Evolutionary conservation across 2,888 invertebrate genomes (phyloP), one percentile per base, ranked within the genome.

Genomic region (Synergus laeviventris): DNA sequence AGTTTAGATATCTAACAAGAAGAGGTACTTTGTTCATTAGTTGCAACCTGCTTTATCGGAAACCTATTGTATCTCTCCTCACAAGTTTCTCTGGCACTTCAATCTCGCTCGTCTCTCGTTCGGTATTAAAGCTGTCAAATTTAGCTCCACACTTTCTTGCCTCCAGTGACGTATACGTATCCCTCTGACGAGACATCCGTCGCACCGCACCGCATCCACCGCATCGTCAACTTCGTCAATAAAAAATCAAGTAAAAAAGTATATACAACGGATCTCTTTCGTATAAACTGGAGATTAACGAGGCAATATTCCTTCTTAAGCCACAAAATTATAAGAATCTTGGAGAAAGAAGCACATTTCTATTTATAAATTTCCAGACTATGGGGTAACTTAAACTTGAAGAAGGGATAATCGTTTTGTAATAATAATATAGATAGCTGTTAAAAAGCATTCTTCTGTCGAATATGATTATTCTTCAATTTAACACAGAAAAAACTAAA

Each of bases 51-150:
- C 49, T n/a, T 49, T 49, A 49, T 49, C 49, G 49, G 49, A 49
- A 49, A 49, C n/a, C 49, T n/a, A 49, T 49, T 49, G 49, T n/a
- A 49, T 49, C 9, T n/a, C 49, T 49, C 49, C n/a, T 49, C n/a
- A n/a, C 49, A 9, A 49, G 49, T n/a, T 49, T 49, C 49, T n/a
- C 16, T 9, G n/a, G 49, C n/a, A n/a, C 49, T 49, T n/a, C n/a
- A 49, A 49, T 49, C 49, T 49, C 9, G 49, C n/a, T n/a, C 16
- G 49, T 8, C 16, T 49, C n/a, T 49, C 45, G 16, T 45, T 45
- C n/a, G 2, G n/a, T n/a, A n/a, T 9, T n/a, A n/a, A 49, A 2
- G 49, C 49, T n/a, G 49, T 49, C 49, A 49, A 49, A 49, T 49
- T n/a, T 49, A 49, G 49, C n/a, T 49, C n/a, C 8, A n/a, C n/a